Base-by-base conservation (phyloP, 53 echinoderm and acorn worm genomes). In the Henricia sp. region DNA sequence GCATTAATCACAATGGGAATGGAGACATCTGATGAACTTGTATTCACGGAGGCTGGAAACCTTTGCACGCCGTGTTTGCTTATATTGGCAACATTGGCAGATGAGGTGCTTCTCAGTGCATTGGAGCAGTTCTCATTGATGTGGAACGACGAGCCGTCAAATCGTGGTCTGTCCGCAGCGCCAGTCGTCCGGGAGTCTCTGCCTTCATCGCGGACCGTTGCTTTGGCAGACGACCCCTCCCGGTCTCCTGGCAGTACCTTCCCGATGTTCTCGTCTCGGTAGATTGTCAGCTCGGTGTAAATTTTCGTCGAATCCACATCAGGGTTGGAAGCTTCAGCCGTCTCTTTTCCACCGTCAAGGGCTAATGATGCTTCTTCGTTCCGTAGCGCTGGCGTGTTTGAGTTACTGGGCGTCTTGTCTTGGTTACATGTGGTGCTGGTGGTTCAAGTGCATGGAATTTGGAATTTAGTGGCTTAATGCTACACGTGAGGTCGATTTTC, bases 101-200 rank as follows among this genome's bases (percentile, higher is more conserved):
- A n/a, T n/a, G n/a, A n/a, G n/a, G n/a, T n/a, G n/a, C n/a, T n/a
- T n/a, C 63, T 30, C 6, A 40, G 21, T 20, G 63, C 25, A 80
- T 63, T 80, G 28, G 80, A 80, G 63, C 63, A 62, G 21, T 80
- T 80, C 34, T 35, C 64, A 37, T 80, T 80, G 63, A 80, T 58
- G 33, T 62, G 80, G 11, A 80, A 33, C 2, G 21, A 24, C 30
- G 80, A 50, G n/a, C 24, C 29, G 4, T 13, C 29, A 29, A 11
- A 56, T 53, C 56, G 24, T 12, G 24, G 2, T 20, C n/a, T 3
- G 56, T 24, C n/a, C n/a, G n/a, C n/a, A n/a, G n/a, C n/a, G n/a
- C n/a, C n/a, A n/a, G n/a, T n/a, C n/a, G n/a, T n/a, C n/a, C n/a
- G n/a, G n/a, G n/a, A n/a, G n/a, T n/a, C n/a, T n/a, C n/a, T n/a